Base-by-base conservation (phyloP, 2,888 invertebrate species). In the Trichogramma dendrolimi region DNA sequence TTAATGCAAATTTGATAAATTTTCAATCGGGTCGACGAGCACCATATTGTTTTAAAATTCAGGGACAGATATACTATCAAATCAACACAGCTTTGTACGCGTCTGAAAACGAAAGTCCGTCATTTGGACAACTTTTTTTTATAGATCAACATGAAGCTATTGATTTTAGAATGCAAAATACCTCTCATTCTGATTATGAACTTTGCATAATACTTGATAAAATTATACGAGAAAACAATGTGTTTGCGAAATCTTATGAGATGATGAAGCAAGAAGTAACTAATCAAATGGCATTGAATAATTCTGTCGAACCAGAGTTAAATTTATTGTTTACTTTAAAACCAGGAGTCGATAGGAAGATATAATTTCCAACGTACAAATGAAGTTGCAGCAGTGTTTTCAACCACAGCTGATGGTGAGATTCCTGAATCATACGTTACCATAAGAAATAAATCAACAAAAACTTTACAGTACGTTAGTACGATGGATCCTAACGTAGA, bases 401-500 rank as follows among this genome's bases (percentile, higher is more conserved):
- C 62, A 11, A 68, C 64, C 3, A 65, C 66, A 40, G 68, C 67
- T 43, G 67, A 69, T 58, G 66, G 67, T 5, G 68, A 70, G 52
- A 67, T 69, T 59, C 65, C 66, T 14, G 66, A 69, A 56, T 67
- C 63, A 6, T 66, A 61, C 11, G 62, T 67, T 7, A 54, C 56
- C 40, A 60, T 66, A 47, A 47, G 66, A 6, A 64, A 69, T 27
- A 64, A 54, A 55, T 57, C 50, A 11, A 62, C 65, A 6, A 64
- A 59, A 63, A 38, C 40, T 39, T 57, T 69, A 55, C 58, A 65
- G 49, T 43, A 27, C 6, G 55, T 67, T n/a, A 67, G 64, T 53
- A 63, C 58, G 27, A 65, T 69, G 67, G 65, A 70, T 64, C 65
- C 67, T 10, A 65, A 68, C 59, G 55, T 68, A n/a, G 67, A 69